Percentiles rank a stretch among this genome's conserved stretches.
Conservation (phyloP, 2,797 vertebrate species). For the Tokudaia tokunoshimensis region DNA sequence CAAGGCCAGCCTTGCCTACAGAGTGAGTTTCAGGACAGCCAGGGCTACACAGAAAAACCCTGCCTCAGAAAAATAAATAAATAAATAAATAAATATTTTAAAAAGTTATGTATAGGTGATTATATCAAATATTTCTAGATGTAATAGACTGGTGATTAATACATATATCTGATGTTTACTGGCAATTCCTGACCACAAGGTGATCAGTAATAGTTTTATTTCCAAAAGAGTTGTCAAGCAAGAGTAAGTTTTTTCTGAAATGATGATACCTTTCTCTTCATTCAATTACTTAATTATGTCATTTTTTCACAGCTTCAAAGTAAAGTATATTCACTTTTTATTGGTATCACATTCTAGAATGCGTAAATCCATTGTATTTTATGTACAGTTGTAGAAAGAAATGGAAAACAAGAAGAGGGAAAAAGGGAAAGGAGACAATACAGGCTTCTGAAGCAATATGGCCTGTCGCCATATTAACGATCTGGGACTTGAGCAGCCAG, state of each 20-base stretch:
- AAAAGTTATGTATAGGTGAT: neutral
- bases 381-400: neutral
- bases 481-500: neutral
- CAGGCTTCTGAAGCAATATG: neutral
- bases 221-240: neutral
- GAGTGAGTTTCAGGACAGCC: too few species aligned
- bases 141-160: neutral
- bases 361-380: neutral
- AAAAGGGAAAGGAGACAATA: neutral
- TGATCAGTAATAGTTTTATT: neutral
- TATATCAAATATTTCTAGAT: neutral
- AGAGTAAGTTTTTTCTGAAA: neutral
- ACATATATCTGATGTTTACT: neutral
- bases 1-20: too few species aligned
- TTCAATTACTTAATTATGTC: neutral
- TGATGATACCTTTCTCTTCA: fast-evolving
- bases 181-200: neutral
- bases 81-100: neutral
- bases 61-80: too few species aligned
- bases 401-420: fast-evolving
- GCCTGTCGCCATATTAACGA: neutral
- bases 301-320: neutral
- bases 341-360: neutral
- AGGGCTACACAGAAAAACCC: too few species aligned
- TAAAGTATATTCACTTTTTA: neutral